Conservation (phyloP, 1,140 invertebrate species). For the Diachasmimorpha longicaudata region DNA sequence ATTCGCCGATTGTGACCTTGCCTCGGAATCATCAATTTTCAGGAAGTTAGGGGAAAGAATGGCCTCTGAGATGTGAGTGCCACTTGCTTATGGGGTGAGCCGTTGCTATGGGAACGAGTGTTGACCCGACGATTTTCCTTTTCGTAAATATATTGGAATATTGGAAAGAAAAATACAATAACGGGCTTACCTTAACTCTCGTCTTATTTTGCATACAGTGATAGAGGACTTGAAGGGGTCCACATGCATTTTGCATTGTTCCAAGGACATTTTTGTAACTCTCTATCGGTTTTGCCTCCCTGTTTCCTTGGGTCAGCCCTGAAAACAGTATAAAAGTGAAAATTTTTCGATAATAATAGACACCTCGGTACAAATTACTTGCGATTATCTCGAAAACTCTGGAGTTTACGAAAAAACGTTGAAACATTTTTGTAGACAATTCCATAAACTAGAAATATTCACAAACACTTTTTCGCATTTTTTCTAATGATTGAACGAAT, state of each 20-base stretch:
- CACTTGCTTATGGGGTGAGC: constrained; percentile 20
- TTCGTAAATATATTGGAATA: not conserved
- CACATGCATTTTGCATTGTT: constrained; percentile 67
- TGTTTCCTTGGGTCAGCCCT: not conserved
- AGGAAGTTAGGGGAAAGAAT: constrained; percentile 10
- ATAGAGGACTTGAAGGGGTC: constrained; percentile 70
- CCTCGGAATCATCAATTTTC: constrained; percentile 21
- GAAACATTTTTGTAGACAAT: not conserved
- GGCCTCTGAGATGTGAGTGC: not conserved
- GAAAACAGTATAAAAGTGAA: not conserved
- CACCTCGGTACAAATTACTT: not conserved
- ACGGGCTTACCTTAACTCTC: constrained; percentile 69
- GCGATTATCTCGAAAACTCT: not conserved
- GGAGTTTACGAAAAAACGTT: not conserved
- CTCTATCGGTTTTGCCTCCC: not conserved
- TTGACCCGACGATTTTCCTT: constrained; percentile 43
- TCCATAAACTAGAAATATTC: not conserved
- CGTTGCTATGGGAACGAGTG: constrained; percentile 47
- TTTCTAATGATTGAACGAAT: too few species aligned
- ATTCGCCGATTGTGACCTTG: constrained; percentile 30
- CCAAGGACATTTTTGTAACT: constrained; percentile 65
- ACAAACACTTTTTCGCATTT: not conserved
- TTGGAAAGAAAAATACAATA: not conserved
- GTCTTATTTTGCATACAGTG: constrained; percentile 67
- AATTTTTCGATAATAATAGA: too few species aligned